Base-by-base conservation (phyloP, 1,140 invertebrate species). In the Pachyrhynchus sulphureomaculatus region DNA sequence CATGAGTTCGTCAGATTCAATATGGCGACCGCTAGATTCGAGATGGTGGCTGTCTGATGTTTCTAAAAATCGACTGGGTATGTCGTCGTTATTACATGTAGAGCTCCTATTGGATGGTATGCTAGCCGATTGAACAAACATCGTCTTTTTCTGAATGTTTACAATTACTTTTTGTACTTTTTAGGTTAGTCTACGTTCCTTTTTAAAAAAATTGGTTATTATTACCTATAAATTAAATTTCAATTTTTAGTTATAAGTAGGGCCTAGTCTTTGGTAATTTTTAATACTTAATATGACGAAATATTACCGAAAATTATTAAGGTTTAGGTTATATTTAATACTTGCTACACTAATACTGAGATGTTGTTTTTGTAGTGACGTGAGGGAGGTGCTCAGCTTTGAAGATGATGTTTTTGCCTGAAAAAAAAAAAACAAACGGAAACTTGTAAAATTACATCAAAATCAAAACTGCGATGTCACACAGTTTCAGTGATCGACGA, bases 1-100 rank as follows among this genome's bases (percentile, higher is more conserved):
- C 47, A 73, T 66, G 1, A 75, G 34, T n/a, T 70, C 66, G 21
- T 70, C 71, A 39, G 62, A 63, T n/a, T n/a, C n/a, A 55, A 29
- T 55, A 55, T 15, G 61, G 45, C 34, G 32, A 34, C 51, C 6
- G 9, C 21, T 20, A 10, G 17, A 18, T 1, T 1, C 17, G 4
- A 3, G 1, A 23, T 18, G 9, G 1, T 2, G 17, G 6, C 3
- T 12, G 2, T 20, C 10, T 4, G 15, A 48, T n/a, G n/a, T n/a
- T 8, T 8, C 21, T 10, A 12, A 33, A n/a, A n/a, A n/a, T n/a
- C n/a, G n/a, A n/a, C n/a, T n/a, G 8, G 56, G 12, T 18, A 8
- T 34, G n/a, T n/a, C 5, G 44, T 34, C 26, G 18, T 6, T 33
- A 4, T 24, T 57, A 21, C 15, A n/a, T n/a, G 20, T 12, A 1